phyloP scores from a whole-genome alignment of 2,888 invertebrate genomes.

The Nesidiocoris tenuis region DNA sequence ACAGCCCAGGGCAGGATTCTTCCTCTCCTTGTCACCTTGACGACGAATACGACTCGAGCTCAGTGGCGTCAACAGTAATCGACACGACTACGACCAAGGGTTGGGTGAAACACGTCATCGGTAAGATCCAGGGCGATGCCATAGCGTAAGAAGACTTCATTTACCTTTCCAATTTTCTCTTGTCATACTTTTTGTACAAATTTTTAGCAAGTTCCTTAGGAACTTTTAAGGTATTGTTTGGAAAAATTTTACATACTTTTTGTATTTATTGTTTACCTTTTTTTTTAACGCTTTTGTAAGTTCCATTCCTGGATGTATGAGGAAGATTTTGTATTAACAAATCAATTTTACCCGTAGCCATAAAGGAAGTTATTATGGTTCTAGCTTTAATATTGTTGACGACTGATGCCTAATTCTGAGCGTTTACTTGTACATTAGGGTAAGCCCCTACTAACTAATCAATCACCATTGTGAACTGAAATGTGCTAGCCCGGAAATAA shows the following conservation, averaged over 20 bases:
- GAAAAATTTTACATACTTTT: not conserved
- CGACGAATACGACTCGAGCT: slow-evolving; percentile 55
- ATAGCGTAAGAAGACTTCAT: slow-evolving; percentile 8
- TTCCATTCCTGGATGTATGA: slow-evolving; percentile 20
- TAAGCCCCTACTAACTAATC: slow-evolving; percentile 33
- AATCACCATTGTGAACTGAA: slow-evolving; percentile 20
- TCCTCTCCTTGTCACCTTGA: slow-evolving; percentile 51
- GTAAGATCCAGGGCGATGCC: slow-evolving; percentile 50
- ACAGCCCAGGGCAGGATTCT: slow-evolving; percentile 45
- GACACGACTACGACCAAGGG: slow-evolving; percentile 58
- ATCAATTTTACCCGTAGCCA: slow-evolving; percentile 22
- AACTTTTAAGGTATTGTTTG: slow-evolving; percentile 1
- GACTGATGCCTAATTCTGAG: slow-evolving; percentile 20
- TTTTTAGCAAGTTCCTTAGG: slow-evolving; percentile 12
- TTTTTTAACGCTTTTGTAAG: slow-evolving; percentile 19
- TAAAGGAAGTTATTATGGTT: slow-evolving; percentile 9
- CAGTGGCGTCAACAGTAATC: slow-evolving; percentile 55
- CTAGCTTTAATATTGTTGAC: slow-evolving; percentile 32
- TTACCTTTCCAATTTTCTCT: slow-evolving; percentile 5
- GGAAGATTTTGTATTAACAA: slow-evolving; percentile 31
- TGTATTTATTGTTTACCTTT: slow-evolving; percentile 14
- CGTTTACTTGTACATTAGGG: slow-evolving; percentile 5
- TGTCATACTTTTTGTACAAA: slow-evolving; percentile 13
- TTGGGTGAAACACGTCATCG: slow-evolving; percentile 70
- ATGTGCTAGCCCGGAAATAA: slow-evolving; percentile 19